phyloP scores from a whole-genome alignment of 2,797 vertebrate genomes.

The Schizothorax lantsangensis region DNA sequence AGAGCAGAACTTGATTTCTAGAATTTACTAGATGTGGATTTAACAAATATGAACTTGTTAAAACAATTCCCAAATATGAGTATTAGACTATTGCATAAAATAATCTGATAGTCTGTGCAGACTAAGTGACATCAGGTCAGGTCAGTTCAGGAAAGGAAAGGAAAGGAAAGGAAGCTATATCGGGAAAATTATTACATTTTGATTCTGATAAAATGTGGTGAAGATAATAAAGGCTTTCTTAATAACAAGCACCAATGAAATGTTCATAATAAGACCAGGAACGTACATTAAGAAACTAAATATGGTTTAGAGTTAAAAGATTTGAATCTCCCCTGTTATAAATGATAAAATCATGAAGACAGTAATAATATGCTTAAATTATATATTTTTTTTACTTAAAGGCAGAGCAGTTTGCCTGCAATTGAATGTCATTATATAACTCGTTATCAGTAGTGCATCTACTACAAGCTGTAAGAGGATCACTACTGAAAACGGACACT shows the following conservation, averaged over 20 bases:
- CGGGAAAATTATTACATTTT: neutral
- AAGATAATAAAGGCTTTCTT: neutral
- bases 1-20: too few species aligned
- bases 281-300: neutral
- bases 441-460: constrained; percentile 45
- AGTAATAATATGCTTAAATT: constrained; percentile 18
- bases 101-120: neutral
- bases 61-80: neutral
- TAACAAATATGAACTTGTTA: too few species aligned
- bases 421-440: constrained; percentile 53
- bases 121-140: neutral
- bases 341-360: neutral
- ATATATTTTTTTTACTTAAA: constrained; percentile 33
- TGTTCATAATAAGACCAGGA: neutral
- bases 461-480: constrained; percentile 55
- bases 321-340: neutral
- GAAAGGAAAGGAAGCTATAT: neutral
- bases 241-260: neutral
- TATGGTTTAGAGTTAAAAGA: neutral
- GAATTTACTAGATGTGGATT: too few species aligned
- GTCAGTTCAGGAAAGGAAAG: neutral
- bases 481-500: constrained; percentile 43
- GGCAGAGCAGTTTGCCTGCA: constrained; percentile 23
- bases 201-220: neutral
- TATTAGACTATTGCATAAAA: neutral